These are phyloP conservation scores for Chloebia gouldiae DNA, from an alignment of 2,113 vertebrate species.

Conservation along the genomic window DNA sequence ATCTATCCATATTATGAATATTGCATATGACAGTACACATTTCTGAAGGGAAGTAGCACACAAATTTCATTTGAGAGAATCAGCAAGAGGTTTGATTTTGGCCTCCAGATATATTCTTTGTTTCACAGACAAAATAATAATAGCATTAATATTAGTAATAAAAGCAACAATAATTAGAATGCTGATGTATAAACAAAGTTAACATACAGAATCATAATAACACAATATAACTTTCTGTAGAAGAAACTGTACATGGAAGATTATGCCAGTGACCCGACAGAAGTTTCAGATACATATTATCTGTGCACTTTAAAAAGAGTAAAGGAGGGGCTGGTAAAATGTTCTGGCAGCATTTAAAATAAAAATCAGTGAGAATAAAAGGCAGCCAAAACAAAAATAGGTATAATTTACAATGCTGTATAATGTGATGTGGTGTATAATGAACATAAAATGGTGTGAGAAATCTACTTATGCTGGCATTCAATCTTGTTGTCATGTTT, in stretches of 20 bases:
- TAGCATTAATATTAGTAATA: background rate
- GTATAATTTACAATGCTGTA: background rate
- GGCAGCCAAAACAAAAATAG: background rate
- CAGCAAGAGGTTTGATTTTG: conserved; percentile 62
- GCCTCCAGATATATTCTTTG: conserved; percentile 51
- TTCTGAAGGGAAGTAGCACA: conserved; percentile 61
- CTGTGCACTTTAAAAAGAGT: background rate
- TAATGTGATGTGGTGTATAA: background rate
- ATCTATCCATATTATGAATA: conserved; percentile 72
- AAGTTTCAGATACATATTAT: background rate
- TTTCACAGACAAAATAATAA: conserved; percentile 50
- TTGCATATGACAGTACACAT: conserved; percentile 52
- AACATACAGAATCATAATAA: conserved; percentile 34
- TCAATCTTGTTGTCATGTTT: background rate
- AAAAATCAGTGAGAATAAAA: background rate
- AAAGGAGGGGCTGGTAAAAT: background rate
- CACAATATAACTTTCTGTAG: background rate
- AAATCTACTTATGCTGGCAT: background rate
- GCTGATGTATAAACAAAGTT: conserved; percentile 33
- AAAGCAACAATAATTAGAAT: conserved; percentile 40
- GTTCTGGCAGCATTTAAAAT: background rate
- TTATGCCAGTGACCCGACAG: background rate
- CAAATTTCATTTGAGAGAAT: conserved; percentile 70
- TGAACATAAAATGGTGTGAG: background rate
- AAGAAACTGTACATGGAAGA: background rate